Percentiles rank a stretch among this genome's conserved stretches.
phyloP scores from a whole-genome alignment of 1,140 invertebrate genomes.

The Heliothis virescens region DNA sequence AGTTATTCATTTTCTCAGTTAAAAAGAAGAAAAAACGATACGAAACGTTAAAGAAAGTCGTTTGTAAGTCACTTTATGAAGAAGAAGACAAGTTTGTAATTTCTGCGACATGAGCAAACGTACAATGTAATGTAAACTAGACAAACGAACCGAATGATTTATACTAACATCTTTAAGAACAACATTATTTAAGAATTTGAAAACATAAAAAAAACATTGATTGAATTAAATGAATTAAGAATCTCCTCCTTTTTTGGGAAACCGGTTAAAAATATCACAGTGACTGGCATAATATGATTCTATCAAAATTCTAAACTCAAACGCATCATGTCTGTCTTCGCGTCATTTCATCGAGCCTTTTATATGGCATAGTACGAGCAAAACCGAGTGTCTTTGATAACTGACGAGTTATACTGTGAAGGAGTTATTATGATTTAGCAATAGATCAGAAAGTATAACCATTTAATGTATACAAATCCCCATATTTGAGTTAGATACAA shows the following conservation, averaged over 20 bases:
- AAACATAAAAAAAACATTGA: no score
- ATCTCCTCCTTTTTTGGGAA: no score
- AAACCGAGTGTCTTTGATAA: constrained; percentile 15
- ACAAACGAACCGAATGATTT: constrained; percentile 1
- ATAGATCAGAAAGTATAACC: no score
- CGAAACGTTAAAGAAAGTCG: no score
- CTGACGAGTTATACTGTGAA: neutral
- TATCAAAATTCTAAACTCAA: constrained; percentile 26
- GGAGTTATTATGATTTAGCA: no score
- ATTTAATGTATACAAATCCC: no score
- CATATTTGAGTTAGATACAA: no score
- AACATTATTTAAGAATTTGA: no score
- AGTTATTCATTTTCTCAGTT: neutral
- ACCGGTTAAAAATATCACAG: constrained; percentile 39
- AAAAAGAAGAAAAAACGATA: neutral
- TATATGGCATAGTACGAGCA: neutral
- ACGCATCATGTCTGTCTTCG: constrained; percentile 17
- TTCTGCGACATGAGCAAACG: no score
- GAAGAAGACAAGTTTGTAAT: no score
- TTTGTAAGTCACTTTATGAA: no score
- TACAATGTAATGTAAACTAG: constrained; percentile 3
- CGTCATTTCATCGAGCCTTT: constrained; percentile 24
- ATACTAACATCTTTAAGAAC: constrained; percentile 9
- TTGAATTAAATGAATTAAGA: no score
- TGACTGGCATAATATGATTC: constrained; percentile 14